Evolutionary conservation across 2,888 invertebrate species (phyloP).

Genomic region (Lycaena phlaeas): DNA sequence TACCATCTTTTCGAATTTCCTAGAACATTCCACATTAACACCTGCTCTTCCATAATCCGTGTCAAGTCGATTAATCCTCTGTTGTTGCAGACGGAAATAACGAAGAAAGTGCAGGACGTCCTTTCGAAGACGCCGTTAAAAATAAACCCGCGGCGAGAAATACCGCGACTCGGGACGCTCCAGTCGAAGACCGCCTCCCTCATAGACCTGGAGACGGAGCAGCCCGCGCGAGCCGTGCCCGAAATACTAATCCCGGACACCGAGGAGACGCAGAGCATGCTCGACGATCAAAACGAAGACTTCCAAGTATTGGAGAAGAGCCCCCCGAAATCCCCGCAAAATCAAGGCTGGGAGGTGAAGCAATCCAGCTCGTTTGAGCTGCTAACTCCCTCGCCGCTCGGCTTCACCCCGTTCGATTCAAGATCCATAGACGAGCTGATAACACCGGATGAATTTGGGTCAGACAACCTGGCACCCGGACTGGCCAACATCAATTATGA

Average conservation of each 20-base stretch:
- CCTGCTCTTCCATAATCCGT: too few species aligned
- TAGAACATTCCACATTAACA: too few species aligned
- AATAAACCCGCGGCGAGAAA: constrained; percentile 46
- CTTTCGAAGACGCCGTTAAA: constrained; percentile 82
- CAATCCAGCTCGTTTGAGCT: constrained; percentile 63
- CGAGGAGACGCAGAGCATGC: not conserved
- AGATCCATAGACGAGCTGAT: constrained; percentile 72
- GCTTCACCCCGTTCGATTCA: constrained; percentile 70
- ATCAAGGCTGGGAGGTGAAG: constrained; percentile 47
- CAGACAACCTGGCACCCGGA: constrained; percentile 71
- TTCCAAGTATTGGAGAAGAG: constrained; percentile 45
- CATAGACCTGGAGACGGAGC: constrained; percentile 33
- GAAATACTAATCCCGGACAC: not conserved
- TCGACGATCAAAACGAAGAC: constrained; percentile 23
- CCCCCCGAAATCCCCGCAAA: constrained; percentile 40
- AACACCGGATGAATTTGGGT: constrained; percentile 74
- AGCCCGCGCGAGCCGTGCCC: constrained; percentile 12
- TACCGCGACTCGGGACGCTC: constrained; percentile 43
- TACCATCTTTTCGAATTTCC: too few species aligned
- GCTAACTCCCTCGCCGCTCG: constrained; percentile 73
- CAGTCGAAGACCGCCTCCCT: constrained; percentile 37
- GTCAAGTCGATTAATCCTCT: too few species aligned
- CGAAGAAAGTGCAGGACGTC: constrained; percentile 79
- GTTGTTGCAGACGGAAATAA: constrained; percentile 79
- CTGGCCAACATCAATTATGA: constrained; percentile 83